A percentile compares a stretch with the other conserved stretches of the same genome.
These are phyloP conservation scores for Crepidodera aurea DNA, from an alignment of 2,888 invertebrate species.

Conservation along the genomic window DNA sequence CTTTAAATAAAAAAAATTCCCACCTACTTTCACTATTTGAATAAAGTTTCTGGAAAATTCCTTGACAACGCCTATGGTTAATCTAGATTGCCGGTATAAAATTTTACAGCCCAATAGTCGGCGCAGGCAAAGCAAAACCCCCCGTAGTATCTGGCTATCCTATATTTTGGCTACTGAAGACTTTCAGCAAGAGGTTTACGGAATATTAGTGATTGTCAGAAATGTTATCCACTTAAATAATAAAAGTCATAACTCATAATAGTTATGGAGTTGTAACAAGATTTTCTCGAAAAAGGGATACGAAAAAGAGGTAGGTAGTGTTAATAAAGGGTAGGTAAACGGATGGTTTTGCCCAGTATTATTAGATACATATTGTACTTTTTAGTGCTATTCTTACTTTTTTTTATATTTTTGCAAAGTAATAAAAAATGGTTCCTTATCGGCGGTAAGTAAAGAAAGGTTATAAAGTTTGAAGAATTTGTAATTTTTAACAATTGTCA, in stretches of 20 bases:
- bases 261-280: conserved; percentile 12
- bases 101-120: conserved; percentile 28
- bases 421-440: no score
- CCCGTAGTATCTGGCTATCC: conserved; percentile 21
- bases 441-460: no score
- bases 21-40: no score
- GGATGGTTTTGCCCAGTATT: not conserved
- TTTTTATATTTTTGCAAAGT: no score
- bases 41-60: not conserved
- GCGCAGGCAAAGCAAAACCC: conserved; percentile 25
- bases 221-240: conserved; percentile 36
- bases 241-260: conserved; percentile 32
- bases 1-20: no score
- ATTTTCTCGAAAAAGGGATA: conserved; percentile 10
- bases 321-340: not conserved
- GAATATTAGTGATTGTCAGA: conserved; percentile 37
- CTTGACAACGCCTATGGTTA: conserved; percentile 2
- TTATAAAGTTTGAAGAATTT: no score
- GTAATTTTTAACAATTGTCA: no score
- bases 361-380: no score
- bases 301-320: not conserved
- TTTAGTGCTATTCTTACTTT: no score
- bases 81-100: conserved; percentile 13
- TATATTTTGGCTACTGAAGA: conserved; percentile 36
- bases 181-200: conserved; percentile 28